These are phyloP conservation scores for Aphelinus atriplicis DNA, from an alignment of 1,140 invertebrate genomes.

Conservation along the genomic window DNA sequence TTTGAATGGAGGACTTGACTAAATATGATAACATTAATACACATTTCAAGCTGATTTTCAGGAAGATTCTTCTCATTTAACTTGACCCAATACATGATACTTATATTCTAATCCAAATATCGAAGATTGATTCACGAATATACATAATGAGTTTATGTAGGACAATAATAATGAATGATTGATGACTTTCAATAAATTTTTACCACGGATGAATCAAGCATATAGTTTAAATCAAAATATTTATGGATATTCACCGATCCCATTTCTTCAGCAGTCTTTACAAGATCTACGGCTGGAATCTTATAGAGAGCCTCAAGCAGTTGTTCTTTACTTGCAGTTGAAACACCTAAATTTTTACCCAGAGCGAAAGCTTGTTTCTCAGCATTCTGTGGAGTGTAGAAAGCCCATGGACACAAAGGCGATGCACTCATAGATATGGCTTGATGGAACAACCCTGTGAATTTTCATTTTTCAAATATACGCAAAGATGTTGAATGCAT, in stretches of 20 bases:
- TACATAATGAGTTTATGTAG: background rate
- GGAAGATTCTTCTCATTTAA: too few relatives aligned
- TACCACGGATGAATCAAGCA: too few relatives aligned
- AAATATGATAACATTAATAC: conserved; percentile 59
- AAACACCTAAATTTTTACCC: conserved; percentile 69
- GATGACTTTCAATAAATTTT: too few relatives aligned
- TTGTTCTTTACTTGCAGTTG: conserved; percentile 65
- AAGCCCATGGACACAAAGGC: conserved; percentile 73
- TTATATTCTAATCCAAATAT: background rate
- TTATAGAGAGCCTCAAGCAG: conserved; percentile 61
- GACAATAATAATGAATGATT: too few relatives aligned
- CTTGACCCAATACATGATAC: background rate
- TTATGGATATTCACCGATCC: conserved; percentile 1
- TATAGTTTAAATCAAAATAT: too few relatives aligned
- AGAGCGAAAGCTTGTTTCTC: conserved; percentile 70
- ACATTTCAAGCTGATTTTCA: background rate
- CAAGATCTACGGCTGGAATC: conserved; percentile 39
- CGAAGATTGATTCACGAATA: conserved; percentile 3
- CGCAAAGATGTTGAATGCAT: background rate
- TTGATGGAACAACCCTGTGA: conserved; percentile 69
- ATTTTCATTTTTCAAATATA: background rate
- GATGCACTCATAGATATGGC: conserved; percentile 75
- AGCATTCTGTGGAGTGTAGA: conserved; percentile 64
- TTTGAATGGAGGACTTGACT: conserved; percentile 60
- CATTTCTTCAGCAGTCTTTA: conserved; percentile 14